Base-by-base conservation (phyloP, 2,888 invertebrate genomes). In the Tipula unca region DNA sequence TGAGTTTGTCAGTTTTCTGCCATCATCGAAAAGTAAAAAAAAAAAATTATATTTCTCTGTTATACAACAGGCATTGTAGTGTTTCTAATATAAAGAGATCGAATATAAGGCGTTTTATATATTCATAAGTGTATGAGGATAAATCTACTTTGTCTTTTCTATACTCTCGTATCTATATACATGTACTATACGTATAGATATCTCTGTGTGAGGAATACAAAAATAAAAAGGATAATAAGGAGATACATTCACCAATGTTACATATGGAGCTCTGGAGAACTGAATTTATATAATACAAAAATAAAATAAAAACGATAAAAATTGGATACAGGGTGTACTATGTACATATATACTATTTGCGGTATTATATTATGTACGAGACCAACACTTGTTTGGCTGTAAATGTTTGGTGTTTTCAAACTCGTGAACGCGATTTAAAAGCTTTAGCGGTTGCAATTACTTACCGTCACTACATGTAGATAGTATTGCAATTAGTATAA, bases 101-200 rank as follows among this genome's bases (percentile, higher is more conserved):
- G 69, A 69, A 69, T 69, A 69, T 69, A 69, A 69, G 69, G 69
- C 69, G 69, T 69, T 69, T 69, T 69, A 69, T 69, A 69, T 69
- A 69, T 69, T 69, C 69, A 69, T 20, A 69, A 69, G 69, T 69
- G 69, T 69, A 69, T 69, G 69, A 69, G 69, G 69, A 69, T 69
- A 69, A 69, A 69, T 69, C 69, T 69, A 69, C 69, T 69, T 69
- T 69, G 69, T 69, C 20, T 25, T 69, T 69, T 69, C 69, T 69
- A n/a, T n/a, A 69, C 69, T 69, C 69, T 69, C 25, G 25, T 25
- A 69, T 69, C 69, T 69, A 69, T 48, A 17, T 69, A 25, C 10
- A 69, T 69, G 69, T 69, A 69, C 20, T 69, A 25, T 69, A 69
- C 13, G 69, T 69, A 69, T 25, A 25, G 25, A 69, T 69, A 69